Percentiles rank a stretch among this genome's conserved stretches.
Evolutionary conservation across 1,140 invertebrate species (phyloP).

Genomic region (Nomia melanderi): DNA sequence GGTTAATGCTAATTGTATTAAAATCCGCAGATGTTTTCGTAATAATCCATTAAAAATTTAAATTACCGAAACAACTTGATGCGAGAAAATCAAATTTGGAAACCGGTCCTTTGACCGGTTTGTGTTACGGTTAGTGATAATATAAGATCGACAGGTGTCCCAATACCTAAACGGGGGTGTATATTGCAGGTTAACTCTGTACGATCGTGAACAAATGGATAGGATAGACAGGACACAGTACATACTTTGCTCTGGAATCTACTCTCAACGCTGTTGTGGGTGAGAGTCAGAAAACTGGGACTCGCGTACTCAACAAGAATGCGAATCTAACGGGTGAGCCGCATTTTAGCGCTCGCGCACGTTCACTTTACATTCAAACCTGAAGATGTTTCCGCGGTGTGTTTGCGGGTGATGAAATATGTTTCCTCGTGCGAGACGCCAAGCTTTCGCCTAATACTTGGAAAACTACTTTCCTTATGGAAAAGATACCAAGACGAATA

Average conservation of each 20-base stretch:
- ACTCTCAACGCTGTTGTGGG: slow-evolving; percentile 67
- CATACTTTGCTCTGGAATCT: slow-evolving; percentile 68
- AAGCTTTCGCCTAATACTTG: not conserved
- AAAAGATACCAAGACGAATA: not conserved
- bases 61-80: too few relatives aligned
- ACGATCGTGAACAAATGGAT: slow-evolving; percentile 57
- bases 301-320: slow-evolving; percentile 64
- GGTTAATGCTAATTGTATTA: too few relatives aligned
- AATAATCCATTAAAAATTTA: too few relatives aligned
- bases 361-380: slow-evolving; percentile 24
- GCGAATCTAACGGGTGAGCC: slow-evolving; percentile 63
- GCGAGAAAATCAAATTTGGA: too few relatives aligned
- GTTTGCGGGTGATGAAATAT: slow-evolving; percentile 3
- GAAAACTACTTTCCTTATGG: not conserved
- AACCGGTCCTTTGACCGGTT: too few relatives aligned
- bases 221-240: slow-evolving; percentile 33
- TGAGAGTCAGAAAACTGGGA: slow-evolving; percentile 70
- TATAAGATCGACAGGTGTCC: too few relatives aligned
- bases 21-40: too few relatives aligned
- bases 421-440: not conserved
- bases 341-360: slow-evolving; percentile 1
- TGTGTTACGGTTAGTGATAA: too few relatives aligned
- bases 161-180: not conserved
- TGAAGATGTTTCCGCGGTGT: not conserved
- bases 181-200: slow-evolving; percentile 11